These are phyloP conservation scores for Melospiza georgiana DNA, from an alignment of 2,113 vertebrate species.

Conservation along the genomic window DNA sequence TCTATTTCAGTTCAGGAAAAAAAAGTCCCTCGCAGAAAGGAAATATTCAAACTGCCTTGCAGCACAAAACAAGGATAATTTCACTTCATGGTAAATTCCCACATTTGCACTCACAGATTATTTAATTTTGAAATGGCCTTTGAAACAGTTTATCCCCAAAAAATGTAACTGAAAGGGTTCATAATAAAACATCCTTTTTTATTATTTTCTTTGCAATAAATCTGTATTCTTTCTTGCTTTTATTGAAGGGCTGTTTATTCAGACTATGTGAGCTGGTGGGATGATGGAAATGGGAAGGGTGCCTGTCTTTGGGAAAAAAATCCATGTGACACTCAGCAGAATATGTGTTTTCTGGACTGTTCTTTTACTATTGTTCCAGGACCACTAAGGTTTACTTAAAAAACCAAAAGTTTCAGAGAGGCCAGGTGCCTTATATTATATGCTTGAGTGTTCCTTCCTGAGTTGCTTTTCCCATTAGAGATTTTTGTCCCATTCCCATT, in stretches of 20 bases:
- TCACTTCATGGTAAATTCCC: neutral
- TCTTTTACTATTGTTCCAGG: neutral
- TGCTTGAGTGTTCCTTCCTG: slow-evolving; percentile 14
- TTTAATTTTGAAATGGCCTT: neutral
- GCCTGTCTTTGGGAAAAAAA: neutral
- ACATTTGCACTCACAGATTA: neutral
- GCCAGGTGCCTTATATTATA: slow-evolving; percentile 43
- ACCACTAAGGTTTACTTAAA: neutral
- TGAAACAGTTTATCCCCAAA: neutral
- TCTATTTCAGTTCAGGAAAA: neutral
- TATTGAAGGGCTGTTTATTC: neutral
- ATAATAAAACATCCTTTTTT: neutral
- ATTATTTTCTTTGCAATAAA: neutral
- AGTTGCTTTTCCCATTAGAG: slow-evolving; percentile 34
- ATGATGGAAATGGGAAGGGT: neutral
- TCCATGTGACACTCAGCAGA: neutral
- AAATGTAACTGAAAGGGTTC: neutral
- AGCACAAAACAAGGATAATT: neutral
- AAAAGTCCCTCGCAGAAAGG: neutral
- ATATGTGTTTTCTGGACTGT: neutral
- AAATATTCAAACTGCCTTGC: neutral
- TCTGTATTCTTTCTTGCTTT: neutral
- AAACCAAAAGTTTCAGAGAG: neutral
- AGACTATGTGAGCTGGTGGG: neutral
- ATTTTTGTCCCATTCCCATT: slow-evolving; percentile 10